Evolutionary conservation across 2,888 invertebrate genomes (phyloP).

Genomic region (Mimas tiliae): DNA sequence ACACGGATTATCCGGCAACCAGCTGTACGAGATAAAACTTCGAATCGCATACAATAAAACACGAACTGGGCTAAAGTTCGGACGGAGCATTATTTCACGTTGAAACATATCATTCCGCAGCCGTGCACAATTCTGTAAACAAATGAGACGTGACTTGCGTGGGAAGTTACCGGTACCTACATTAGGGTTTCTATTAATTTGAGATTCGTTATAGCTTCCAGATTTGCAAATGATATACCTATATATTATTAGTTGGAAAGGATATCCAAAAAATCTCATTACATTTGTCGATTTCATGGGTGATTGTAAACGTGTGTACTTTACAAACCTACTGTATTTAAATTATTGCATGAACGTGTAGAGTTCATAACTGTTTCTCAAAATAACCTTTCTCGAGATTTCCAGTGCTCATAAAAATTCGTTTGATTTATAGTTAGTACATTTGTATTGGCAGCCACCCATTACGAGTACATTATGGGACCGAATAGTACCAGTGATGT

Average conservation of each 20-base stretch:
- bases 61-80: constrained; percentile 66
- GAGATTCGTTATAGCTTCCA: constrained; percentile 12
- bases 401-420: constrained; percentile 71
- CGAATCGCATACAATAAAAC: constrained; percentile 73
- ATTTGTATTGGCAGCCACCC: constrained; percentile 66
- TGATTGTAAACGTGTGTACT: constrained; percentile 12
- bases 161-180: constrained; percentile 56
- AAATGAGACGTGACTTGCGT: constrained; percentile 63
- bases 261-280: no score
- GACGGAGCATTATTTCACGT: constrained; percentile 70
- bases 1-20: constrained; percentile 74
- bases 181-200: constrained; percentile 45
- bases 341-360: constrained; percentile 65
- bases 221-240: not conserved
- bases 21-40: constrained; percentile 76
- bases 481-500: constrained; percentile 46
- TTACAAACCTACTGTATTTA: constrained; percentile 51
- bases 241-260: no score
- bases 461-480: constrained; percentile 52
- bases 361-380: constrained; percentile 64
- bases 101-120: constrained; percentile 71
- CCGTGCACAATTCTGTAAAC: constrained; percentile 74
- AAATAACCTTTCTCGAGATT: constrained; percentile 64
- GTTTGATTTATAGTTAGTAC: constrained; percentile 67
- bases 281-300: no score